Evolutionary conservation across 2,113 vertebrate species (phyloP).

Genomic region (Dunckerocampus dactyliophorus): DNA sequence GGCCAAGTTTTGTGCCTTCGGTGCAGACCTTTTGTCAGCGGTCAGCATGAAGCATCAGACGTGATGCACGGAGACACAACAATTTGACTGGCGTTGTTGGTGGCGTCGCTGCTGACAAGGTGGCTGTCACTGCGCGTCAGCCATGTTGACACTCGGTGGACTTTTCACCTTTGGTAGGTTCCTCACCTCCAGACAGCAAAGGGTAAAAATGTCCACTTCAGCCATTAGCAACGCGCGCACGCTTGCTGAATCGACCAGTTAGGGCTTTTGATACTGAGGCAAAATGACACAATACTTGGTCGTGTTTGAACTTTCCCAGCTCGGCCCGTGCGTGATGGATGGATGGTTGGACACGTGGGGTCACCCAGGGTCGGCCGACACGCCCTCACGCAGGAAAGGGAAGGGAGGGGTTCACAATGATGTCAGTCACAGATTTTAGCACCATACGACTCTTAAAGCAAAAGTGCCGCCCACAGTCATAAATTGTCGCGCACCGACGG

Average conservation of each 20-base stretch:
- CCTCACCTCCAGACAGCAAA: slow-evolving; percentile 38
- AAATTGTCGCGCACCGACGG: slow-evolving; percentile 41
- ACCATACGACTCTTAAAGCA: slow-evolving; percentile 30
- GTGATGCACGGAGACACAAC: slow-evolving; percentile 2
- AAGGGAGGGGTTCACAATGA: slow-evolving; percentile 3
- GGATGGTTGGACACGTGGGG: slow-evolving; percentile 23
- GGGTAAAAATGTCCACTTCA: background rate
- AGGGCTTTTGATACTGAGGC: background rate
- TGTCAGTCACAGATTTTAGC: slow-evolving; percentile 45
- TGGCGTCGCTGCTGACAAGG: slow-evolving; percentile 56
- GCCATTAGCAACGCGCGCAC: background rate
- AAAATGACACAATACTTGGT: too few relatives aligned
- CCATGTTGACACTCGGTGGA: slow-evolving; percentile 48
- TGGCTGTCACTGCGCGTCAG: slow-evolving; percentile 58
- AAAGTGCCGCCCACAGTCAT: slow-evolving; percentile 45
- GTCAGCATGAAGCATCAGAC: background rate
- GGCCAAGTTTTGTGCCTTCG: background rate
- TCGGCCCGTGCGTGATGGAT: slow-evolving; percentile 37
- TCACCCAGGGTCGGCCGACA: slow-evolving; percentile 43
- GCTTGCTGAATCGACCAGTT: slow-evolving; percentile 27
- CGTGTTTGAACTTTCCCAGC: slow-evolving; percentile 15
- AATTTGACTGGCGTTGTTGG: slow-evolving; percentile 31
- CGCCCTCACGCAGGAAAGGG: slow-evolving; percentile 9
- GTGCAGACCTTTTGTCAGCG: background rate
- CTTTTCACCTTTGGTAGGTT: slow-evolving; percentile 51